phyloP scores from a whole-genome alignment of 92 coral and sea anemone genomes.

The Micromussa lordhowensis region DNA sequence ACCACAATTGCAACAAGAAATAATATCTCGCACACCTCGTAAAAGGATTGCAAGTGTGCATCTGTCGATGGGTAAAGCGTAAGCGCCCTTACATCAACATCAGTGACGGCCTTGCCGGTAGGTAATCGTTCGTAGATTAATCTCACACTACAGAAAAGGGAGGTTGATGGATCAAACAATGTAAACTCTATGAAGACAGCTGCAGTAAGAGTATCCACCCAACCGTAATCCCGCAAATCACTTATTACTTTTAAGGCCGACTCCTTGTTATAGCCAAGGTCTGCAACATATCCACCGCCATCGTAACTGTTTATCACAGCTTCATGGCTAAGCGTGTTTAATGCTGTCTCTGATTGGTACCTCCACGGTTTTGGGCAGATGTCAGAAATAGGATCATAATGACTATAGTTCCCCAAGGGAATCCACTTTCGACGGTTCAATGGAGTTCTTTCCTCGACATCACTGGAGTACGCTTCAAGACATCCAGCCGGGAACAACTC shows the following conservation, averaged over 20 bases:
- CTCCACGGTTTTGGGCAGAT: constrained; percentile 83
- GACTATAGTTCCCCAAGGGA: constrained; percentile 53
- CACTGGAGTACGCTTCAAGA: constrained; percentile 47
- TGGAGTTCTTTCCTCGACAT: constrained; percentile 61
- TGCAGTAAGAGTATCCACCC: constrained; percentile 69
- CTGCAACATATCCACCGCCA: constrained; percentile 83
- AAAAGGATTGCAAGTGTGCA: constrained; percentile 64
- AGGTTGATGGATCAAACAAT: constrained; percentile 73
- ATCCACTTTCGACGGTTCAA: constrained; percentile 70
- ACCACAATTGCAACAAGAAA: constrained; percentile 70
- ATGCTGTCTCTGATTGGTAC: constrained; percentile 51
- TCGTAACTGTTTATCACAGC: constrained; percentile 47
- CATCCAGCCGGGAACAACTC: constrained; percentile 43
- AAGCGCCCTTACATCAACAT: neutral
- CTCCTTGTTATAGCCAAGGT: constrained; percentile 74
- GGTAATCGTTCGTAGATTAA: constrained; percentile 65
- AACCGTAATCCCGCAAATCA: constrained; percentile 44
- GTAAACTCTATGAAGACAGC: constrained; percentile 78
- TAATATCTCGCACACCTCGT: constrained; percentile 76
- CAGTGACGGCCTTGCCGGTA: constrained; percentile 52
- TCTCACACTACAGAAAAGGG: constrained; percentile 69
- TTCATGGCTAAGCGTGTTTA: constrained; percentile 47
- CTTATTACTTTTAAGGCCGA: constrained; percentile 61
- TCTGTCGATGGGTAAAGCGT: constrained; percentile 66
- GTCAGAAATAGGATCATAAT: constrained; percentile 29